These are phyloP conservation scores for Drosophila obscura DNA, from an alignment of 1,140 invertebrate genomes.

Conservation along the genomic window DNA sequence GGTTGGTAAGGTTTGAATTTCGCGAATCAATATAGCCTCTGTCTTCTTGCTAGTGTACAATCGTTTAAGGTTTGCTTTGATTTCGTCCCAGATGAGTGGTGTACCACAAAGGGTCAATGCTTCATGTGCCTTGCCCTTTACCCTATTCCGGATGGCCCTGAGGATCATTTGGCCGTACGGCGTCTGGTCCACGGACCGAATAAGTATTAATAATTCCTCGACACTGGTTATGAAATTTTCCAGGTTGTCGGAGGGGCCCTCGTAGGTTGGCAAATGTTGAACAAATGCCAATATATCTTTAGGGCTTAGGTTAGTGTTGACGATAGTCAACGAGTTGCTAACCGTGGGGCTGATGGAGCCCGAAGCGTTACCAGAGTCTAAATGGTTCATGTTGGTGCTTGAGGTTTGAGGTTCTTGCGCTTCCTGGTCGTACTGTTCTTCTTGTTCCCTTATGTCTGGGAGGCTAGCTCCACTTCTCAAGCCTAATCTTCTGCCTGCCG, in stretches of 20 bases:
- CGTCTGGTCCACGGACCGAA: not conserved
- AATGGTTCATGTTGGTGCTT: not conserved
- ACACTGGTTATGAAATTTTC: not conserved
- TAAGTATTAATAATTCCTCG: slow-evolving; percentile 1
- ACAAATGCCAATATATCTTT: slow-evolving; percentile 4
- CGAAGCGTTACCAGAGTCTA: slow-evolving; percentile 12
- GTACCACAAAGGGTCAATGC: slow-evolving; percentile 10
- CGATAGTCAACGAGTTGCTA: slow-evolving; percentile 5
- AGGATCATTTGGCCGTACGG: slow-evolving; percentile 2
- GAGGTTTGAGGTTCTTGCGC: not conserved
- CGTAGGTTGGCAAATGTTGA: slow-evolving; percentile 7
- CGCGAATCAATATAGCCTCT: slow-evolving; percentile 11
- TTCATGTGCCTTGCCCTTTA: slow-evolving; percentile 15
- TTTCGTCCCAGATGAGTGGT: slow-evolving; percentile 16
- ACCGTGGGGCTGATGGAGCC: slow-evolving; percentile 6
- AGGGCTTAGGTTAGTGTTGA: slow-evolving; percentile 2
- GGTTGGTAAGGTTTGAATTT: slow-evolving; percentile 14
- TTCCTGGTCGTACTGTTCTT: slow-evolving; percentile 5
- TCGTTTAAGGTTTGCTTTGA: slow-evolving; percentile 20
- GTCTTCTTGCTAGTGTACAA: slow-evolving; percentile 3
- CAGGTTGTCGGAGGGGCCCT: slow-evolving; percentile 1
- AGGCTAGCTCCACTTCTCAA: too few relatives aligned
- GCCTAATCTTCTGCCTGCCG: too few relatives aligned
- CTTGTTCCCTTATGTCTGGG: not conserved
- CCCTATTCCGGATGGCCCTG: slow-evolving; percentile 2